These are phyloP conservation scores for Melanogrammus aeglefinus DNA, from an alignment of 2,797 vertebrate genomes.

Conservation along the genomic window DNA sequence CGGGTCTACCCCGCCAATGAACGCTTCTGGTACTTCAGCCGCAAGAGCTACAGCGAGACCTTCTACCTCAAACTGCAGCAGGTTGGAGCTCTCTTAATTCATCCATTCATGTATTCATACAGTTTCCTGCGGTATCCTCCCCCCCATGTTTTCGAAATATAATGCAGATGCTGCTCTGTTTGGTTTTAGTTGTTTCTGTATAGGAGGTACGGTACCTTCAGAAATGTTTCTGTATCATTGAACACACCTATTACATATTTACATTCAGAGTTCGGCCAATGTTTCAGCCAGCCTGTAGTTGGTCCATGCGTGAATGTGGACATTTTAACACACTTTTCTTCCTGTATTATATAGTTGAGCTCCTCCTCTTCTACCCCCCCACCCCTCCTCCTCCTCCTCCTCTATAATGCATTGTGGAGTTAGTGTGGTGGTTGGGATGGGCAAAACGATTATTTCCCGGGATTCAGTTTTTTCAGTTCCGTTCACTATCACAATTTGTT, in stretches of 20 bases:
- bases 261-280: neutral
- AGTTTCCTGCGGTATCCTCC: neutral
- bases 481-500: too few relatives aligned
- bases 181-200: neutral
- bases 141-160: neutral
- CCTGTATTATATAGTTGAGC: neutral
- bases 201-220: neutral
- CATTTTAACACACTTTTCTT: neutral
- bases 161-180: neutral
- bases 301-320: neutral
- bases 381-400: too few relatives aligned
- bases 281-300: neutral
- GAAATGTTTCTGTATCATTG: too few relatives aligned
- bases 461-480: too few relatives aligned
- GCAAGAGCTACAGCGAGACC: conserved; percentile 92
- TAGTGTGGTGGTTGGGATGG: too few relatives aligned
- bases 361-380: too few relatives aligned
- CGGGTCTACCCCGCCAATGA: conserved; percentile 93
- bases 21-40: conserved; percentile 98
- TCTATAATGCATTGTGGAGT: too few relatives aligned
- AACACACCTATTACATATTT: too few relatives aligned
- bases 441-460: too few relatives aligned
- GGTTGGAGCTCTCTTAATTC: conserved; percentile 59
- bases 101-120: neutral
- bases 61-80: conserved; percentile 89